Evolutionary conservation across 1,140 invertebrate species (phyloP).

Genomic region (Melanaphis sacchari): DNA sequence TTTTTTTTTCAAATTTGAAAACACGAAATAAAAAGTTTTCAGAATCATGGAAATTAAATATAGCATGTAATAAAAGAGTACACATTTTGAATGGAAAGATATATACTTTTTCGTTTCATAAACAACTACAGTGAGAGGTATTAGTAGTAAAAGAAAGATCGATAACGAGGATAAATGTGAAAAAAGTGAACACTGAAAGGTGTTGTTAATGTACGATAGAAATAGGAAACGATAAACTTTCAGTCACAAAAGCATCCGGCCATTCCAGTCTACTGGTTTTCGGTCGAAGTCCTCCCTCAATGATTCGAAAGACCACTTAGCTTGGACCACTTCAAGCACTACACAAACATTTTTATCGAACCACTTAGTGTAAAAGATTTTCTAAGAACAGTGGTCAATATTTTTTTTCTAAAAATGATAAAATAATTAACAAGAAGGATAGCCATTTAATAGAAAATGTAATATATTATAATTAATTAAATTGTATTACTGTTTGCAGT

Average conservation of each 20-base stretch:
- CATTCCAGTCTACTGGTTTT: conserved; percentile 35
- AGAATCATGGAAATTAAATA: neutral
- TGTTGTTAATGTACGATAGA: conserved; percentile 32
- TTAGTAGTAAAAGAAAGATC: neutral
- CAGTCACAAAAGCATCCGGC: conserved; percentile 41
- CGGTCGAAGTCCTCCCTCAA: neutral
- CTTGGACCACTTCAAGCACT: neutral
- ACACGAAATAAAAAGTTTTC: neutral
- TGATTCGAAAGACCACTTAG: neutral
- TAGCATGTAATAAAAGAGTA: neutral
- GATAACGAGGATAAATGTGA: neutral
- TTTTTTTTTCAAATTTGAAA: neutral
- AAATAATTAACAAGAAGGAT: neutral
- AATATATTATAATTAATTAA: neutral
- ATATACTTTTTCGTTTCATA: neutral
- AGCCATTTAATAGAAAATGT: neutral
- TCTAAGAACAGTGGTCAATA: neutral
- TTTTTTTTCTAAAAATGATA: neutral
- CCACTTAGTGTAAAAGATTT: too few species aligned
- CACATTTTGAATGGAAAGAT: neutral
- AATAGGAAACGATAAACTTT: conserved; percentile 43
- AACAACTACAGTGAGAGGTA: neutral
- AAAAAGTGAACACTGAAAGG: conserved; percentile 21
- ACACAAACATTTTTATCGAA: neutral
- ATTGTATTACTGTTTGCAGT: neutral